Conservation (phyloP, 2,113 vertebrate species). For the Suncus etruscus region DNA sequence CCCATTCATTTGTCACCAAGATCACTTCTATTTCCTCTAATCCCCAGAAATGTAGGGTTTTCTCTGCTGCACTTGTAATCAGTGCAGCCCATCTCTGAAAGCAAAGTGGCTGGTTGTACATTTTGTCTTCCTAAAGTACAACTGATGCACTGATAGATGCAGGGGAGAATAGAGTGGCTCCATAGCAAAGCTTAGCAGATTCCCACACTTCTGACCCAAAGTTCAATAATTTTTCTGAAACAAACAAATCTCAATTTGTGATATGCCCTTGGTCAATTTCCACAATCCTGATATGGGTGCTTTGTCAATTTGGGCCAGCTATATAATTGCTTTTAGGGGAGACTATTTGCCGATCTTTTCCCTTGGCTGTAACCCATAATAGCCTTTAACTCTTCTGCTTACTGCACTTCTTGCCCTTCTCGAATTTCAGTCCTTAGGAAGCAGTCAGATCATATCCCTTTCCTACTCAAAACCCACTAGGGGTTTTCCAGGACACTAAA, state of each 20-base stretch:
- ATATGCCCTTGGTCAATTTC: background rate
- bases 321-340: background rate
- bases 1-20: conserved; percentile 23
- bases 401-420: background rate
- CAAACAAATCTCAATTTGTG: conserved; percentile 7
- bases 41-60: background rate
- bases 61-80: background rate
- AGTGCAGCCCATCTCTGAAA: background rate
- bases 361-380: background rate
- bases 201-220: background rate
- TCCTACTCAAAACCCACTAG: background rate
- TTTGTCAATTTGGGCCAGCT: background rate
- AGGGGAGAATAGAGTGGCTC: background rate
- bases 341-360: conserved; percentile 23
- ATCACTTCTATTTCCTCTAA: background rate
- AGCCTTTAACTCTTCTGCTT: background rate
- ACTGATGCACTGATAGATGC: background rate
- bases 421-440: conserved; percentile 25
- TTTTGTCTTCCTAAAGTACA: background rate
- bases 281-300: background rate
- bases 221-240: background rate
- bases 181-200: background rate
- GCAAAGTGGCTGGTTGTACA: background rate
- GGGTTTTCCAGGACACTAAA: background rate
- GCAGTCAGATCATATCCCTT: conserved; percentile 11